Evolutionary conservation across 1,140 invertebrate genomes (phyloP), one percentile per base, ranked within the genome.

Genomic region (Asobara japonica): DNA sequence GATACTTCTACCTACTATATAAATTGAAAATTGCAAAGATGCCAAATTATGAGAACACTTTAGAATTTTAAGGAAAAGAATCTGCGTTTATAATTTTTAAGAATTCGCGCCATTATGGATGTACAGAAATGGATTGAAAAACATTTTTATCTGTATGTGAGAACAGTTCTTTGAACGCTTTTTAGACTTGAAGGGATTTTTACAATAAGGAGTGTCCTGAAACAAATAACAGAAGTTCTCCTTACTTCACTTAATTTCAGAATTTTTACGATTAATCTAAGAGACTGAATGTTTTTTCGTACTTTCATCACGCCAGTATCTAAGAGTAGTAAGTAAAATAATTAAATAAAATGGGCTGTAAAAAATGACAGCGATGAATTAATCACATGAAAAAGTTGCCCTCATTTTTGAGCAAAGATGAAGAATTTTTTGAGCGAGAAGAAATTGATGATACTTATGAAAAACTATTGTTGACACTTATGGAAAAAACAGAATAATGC

Each of bases 221-320:
- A 36, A 6, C 18, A n/a, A 51, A 51, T 51, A 20, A 51, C 18
- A 36, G 2, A 51, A 51, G 18, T n/a, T 51, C 45, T 18, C 22
- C 31, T 22, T 18, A 64, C 8, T 60, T 16, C 22, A 33, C 33
- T 62, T 36, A 67, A 68, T 69, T 31, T 29, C 36, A 75, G 51
- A 65, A 65, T 72, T 70, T 48, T 72, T 72, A 71, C 67, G 67
- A 70, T 75, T 72, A 67, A 75, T 72, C 67, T 65, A 75, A 75
- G 74, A 75, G 74, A 75, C 74, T 75, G 74, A 75, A 75, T 75
- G 74, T 75, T 75, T 75, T 67, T 72, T 75, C 74, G 71, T 75
- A 75, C 67, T 69, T 75, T 75, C 70, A 69, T 70, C 66, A 75
- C 62, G 67, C 66, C 66, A 72, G 41, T 68, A 72, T 65, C 60